Evolutionary conservation across 2,113 vertebrate genomes (phyloP), one percentile per base, ranked within the genome.

Genomic region (Aegithalos caudatus): DNA sequence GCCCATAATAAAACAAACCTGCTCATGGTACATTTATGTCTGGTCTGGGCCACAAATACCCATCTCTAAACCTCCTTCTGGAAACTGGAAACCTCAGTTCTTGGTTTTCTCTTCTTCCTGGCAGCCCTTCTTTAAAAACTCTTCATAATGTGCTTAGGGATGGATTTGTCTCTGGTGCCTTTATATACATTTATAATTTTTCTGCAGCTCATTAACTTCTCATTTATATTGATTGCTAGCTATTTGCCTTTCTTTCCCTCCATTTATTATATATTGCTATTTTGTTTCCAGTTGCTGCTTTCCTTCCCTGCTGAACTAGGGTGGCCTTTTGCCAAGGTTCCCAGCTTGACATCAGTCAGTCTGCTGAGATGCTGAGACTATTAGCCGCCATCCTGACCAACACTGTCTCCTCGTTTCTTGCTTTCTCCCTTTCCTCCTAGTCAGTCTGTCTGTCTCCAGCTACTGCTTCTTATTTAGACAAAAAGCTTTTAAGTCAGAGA

Each of bases 201-300:
- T 93, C 93, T 92, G 79, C 74, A 94, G 64, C 72, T 90, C 90
- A 94, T 94, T 97, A 96, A 94, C 69, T 86, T 96, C 90, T 92
- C 80, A 92, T 96, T 96, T 92, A 81, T 94, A 97, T 96, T 92
- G 94, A 96, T 96, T 84, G 53, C 48, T 88, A 67, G 33, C 67
- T 96, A 80, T 88, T 95, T 94, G 90, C 44, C 25, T 60, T 90
- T 96, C 77, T 81, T 37, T 3, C 61, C 33, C 27, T 91, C 80
- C 92, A 92, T 93, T 94, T 95, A 94, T 88, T 92, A 84, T 64
- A 88, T 78, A 78, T 84, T 74, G n/a, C 51, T 82, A 64, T 90
- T 96, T 92, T 94, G 92, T 92, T 95, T 96, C 51, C 86, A 94
- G 54, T 88, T 92, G 76, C 88, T 94, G 85, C 72, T 40, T 92